These are phyloP conservation scores for Brachionus sp. DNA, from an alignment of 1,140 invertebrate genomes.

Conservation along the genomic window DNA sequence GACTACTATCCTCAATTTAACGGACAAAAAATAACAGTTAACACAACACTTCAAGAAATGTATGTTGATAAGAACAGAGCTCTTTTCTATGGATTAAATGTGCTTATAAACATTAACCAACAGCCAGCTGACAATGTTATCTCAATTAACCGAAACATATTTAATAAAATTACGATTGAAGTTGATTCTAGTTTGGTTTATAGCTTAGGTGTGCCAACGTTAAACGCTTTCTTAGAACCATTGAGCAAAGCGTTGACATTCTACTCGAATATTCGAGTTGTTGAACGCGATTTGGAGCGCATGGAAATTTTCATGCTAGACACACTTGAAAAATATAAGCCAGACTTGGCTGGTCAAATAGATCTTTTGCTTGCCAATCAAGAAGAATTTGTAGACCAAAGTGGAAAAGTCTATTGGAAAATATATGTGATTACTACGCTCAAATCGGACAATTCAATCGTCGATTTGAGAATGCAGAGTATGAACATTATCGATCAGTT, in stretches of 20 bases:
- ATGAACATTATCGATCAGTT: background rate
- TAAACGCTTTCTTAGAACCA: background rate
- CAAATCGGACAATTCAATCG: background rate
- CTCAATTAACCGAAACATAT: background rate
- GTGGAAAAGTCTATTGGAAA: conserved; percentile 11
- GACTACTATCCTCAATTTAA: conserved; percentile 25
- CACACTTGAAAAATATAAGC: background rate
- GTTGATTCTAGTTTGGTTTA: background rate
- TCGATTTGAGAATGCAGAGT: background rate
- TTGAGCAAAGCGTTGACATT: conserved; percentile 13
- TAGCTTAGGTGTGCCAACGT: background rate
- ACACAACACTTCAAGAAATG: background rate
- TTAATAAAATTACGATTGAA: background rate
- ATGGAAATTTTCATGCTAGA: background rate
- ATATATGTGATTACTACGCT: background rate
- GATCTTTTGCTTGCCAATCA: conserved; percentile 16
- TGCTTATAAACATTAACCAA: conserved; percentile 1
- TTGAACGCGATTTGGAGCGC: background rate
- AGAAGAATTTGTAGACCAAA: background rate
- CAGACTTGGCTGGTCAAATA: background rate
- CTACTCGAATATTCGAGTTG: background rate
- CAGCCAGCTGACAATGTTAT: conserved; percentile 22
- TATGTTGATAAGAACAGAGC: background rate
- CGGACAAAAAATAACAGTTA: background rate
- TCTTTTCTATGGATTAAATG: conserved; percentile 16